A percentile compares a stretch with the other conserved stretches of the same genome.
Evolutionary conservation across 2,797 vertebrate genomes (phyloP).

Genomic region (Mastacembelus armatus): DNA sequence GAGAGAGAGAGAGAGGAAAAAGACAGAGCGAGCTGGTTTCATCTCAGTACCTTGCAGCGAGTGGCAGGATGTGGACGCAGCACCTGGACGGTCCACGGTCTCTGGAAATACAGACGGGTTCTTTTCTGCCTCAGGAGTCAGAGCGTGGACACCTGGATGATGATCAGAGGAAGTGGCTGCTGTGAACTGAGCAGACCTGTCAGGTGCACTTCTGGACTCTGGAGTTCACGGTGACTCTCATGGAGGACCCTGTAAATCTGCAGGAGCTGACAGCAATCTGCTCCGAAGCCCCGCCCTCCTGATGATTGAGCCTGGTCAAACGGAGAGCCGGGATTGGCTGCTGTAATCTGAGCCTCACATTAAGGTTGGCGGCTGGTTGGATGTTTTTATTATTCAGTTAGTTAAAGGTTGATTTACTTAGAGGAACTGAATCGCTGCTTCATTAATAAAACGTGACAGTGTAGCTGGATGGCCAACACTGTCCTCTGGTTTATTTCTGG

Average conservation of each 20-base stretch:
- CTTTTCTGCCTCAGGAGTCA: neutral
- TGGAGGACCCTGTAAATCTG: neutral
- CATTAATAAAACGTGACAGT: too few species aligned
- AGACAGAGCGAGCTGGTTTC: conserved; percentile 24
- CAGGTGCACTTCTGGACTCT: neutral
- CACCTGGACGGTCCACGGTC: conserved; percentile 46
- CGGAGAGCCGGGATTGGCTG: conserved; percentile 7
- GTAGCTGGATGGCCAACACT: too few species aligned
- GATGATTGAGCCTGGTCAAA: neutral
- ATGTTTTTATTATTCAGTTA: too few species aligned
- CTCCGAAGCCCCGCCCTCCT: conserved; percentile 8
- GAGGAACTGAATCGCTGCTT: too few species aligned
- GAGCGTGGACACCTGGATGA: neutral
- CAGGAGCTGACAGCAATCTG: neutral
- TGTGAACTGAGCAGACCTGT: neutral
- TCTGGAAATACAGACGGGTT: neutral
- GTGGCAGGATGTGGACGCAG: conserved; percentile 33
- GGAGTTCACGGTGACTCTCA: neutral
- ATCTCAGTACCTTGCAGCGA: conserved; percentile 44
- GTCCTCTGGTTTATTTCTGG: too few species aligned
- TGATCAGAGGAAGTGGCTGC: neutral
- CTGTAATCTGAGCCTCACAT: neutral
- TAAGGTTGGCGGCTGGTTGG: neutral
- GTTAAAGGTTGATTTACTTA: too few species aligned
- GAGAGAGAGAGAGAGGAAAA: neutral